phyloP scores from a whole-genome alignment of 1,140 invertebrate genomes.

The Rhopalosiphum padi region DNA sequence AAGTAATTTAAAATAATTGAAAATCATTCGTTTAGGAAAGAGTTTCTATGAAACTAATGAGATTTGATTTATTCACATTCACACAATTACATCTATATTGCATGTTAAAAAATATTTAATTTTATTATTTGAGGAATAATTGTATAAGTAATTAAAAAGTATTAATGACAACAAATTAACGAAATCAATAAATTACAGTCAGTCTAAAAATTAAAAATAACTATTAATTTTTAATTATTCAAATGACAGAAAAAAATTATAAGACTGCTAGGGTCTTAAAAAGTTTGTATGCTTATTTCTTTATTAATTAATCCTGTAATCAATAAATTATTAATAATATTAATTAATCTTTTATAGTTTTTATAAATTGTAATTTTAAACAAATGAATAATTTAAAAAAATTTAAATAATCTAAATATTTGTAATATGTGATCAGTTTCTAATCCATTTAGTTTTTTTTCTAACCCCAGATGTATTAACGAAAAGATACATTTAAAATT shows the following conservation, averaged over 20 bases:
- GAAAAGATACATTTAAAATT: too few species aligned
- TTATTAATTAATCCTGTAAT: too few species aligned
- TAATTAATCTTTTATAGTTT: background rate
- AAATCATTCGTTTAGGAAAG: background rate
- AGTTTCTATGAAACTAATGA: background rate
- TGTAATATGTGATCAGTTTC: too few species aligned
- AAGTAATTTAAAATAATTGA: background rate
- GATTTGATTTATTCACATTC: background rate
- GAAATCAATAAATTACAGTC: background rate
- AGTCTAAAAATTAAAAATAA: background rate
- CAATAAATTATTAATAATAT: background rate
- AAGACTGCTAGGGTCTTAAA: background rate
- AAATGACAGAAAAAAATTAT: background rate
- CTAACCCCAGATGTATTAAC: too few species aligned
- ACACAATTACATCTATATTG: background rate
- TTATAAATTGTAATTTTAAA: background rate
- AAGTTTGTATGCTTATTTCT: background rate
- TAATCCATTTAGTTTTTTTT: too few species aligned
- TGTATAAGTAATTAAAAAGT: background rate
- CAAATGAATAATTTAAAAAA: too few species aligned
- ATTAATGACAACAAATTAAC: background rate
- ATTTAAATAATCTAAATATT: too few species aligned
- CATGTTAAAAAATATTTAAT: background rate
- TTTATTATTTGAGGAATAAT: background rate
- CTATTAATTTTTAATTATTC: too few species aligned